These are phyloP conservation scores for Spinibarbus caldwelli DNA, from an alignment of 2,797 vertebrate genomes.

Conservation along the genomic window DNA sequence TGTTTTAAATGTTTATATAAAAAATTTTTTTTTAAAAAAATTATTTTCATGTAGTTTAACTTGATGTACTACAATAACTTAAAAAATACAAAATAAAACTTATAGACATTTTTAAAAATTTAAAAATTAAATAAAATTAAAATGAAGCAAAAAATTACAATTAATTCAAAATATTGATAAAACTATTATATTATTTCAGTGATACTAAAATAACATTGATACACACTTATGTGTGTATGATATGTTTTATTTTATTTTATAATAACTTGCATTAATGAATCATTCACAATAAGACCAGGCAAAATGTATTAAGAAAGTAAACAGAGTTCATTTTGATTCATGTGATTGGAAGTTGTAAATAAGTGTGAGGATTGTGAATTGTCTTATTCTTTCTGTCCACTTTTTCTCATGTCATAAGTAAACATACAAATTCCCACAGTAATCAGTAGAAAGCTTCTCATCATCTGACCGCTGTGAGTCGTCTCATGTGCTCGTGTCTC, in stretches of 20 bases:
- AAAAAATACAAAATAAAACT: too few species aligned
- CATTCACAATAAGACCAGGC: neutral
- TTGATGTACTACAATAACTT: too few species aligned
- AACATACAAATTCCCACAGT: neutral
- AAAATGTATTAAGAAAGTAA: neutral
- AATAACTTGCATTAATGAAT: neutral
- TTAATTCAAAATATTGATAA: too few species aligned
- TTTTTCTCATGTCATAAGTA: neutral
- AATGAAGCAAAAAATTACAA: too few species aligned
- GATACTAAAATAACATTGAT: too few species aligned
- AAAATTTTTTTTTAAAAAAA: too few species aligned
- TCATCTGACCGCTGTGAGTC: constrained; percentile 56
- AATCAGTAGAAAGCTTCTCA: constrained; percentile 16
- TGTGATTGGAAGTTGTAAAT: neutral
- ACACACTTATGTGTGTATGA: too few species aligned
- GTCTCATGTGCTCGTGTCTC: constrained; percentile 57
- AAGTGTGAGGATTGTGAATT: neutral
- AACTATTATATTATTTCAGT: too few species aligned
- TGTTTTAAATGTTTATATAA: neutral
- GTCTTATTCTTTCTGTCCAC: neutral
- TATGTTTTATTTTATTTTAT: neutral
- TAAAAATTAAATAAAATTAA: too few species aligned
- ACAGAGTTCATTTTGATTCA: neutral
- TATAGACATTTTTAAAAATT: too few species aligned
- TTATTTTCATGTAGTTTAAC: too few species aligned